A percentile compares a stretch with the other conserved stretches of the same genome.
Conservation (phyloP, 1,140 invertebrate species). For the Ptiloglossa arizonensis region DNA sequence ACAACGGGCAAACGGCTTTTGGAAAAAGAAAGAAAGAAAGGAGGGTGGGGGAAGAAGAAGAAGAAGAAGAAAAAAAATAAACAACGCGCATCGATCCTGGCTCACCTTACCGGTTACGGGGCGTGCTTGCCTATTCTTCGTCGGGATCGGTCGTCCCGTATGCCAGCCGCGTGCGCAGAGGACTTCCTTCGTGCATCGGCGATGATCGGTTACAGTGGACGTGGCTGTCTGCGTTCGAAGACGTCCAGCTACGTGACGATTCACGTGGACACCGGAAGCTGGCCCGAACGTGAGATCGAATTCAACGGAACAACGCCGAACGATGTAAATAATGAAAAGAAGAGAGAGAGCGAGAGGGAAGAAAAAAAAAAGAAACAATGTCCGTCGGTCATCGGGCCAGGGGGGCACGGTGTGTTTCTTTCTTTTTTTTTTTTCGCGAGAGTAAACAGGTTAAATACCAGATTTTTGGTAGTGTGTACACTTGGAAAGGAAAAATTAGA, state of each 20-base stretch:
- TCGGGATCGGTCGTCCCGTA: slow-evolving; percentile 36
- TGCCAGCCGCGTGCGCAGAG: slow-evolving; percentile 43
- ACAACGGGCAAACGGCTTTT: slow-evolving; percentile 31
- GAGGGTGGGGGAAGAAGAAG: too few species aligned
- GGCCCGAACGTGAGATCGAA: slow-evolving; percentile 47
- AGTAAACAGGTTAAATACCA: too few species aligned
- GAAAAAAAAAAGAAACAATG: too few species aligned
- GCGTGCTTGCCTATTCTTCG: slow-evolving; percentile 13
- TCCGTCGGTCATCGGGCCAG: too few species aligned
- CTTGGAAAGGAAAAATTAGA: too few species aligned
- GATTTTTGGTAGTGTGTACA: too few species aligned
- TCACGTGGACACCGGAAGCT: slow-evolving; percentile 45
- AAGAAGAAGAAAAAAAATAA: background rate
- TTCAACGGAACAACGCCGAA: background rate
- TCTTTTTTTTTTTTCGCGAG: too few species aligned
- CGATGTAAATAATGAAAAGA: background rate
- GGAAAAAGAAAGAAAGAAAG: slow-evolving; percentile 20
- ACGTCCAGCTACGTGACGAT: slow-evolving; percentile 47
- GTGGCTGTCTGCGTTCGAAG: slow-evolving; percentile 37
- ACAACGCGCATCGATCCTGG: slow-evolving; percentile 27
- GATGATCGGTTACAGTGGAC: slow-evolving; percentile 22
- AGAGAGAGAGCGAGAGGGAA: too few species aligned
- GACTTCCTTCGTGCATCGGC: slow-evolving; percentile 61
- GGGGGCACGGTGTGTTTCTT: too few species aligned
- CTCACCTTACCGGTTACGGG: slow-evolving; percentile 9